These are phyloP conservation scores for Ascidia mentula DNA, from an alignment of 23 tunicate species.

Conservation along the genomic window DNA sequence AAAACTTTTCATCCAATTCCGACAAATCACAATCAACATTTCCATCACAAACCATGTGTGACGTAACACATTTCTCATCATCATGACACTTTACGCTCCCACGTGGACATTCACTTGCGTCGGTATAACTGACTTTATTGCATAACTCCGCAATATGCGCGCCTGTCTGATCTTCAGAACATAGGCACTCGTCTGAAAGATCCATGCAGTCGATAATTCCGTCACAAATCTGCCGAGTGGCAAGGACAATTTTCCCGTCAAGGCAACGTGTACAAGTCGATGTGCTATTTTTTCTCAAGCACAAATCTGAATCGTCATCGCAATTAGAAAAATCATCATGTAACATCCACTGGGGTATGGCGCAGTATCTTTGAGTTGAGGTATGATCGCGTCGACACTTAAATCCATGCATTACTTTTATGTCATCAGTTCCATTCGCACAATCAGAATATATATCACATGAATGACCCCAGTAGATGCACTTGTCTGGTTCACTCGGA, in stretches of 20 bases:
- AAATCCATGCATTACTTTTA: neutral
- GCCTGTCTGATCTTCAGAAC: neutral
- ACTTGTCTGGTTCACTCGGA: neutral
- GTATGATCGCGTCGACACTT: constrained; percentile 8
- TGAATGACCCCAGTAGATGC: constrained; percentile 10
- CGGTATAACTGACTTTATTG: constrained; percentile 24
- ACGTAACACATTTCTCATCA: constrained; percentile 7
- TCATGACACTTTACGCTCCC: constrained; percentile 3
- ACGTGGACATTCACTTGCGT: neutral
- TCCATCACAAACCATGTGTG: constrained; percentile 19
- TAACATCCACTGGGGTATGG: constrained; percentile 37
- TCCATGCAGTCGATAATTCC: constrained; percentile 39
- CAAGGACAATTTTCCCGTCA: constrained; percentile 15
- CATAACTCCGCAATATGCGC: neutral
- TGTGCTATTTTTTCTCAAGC: constrained; percentile 23
- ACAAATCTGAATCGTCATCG: constrained; percentile 32
- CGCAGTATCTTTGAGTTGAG: neutral
- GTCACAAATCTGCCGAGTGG: constrained; percentile 42
- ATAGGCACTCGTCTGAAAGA: constrained; percentile 43
- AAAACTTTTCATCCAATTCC: constrained; percentile 22
- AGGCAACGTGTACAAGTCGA: constrained; percentile 24
- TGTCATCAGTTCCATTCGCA: constrained; percentile 15
- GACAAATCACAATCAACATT: constrained; percentile 17
- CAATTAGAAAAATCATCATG: constrained; percentile 13
- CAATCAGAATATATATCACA: constrained; percentile 21